Evolutionary conservation across 2,113 vertebrate genomes (phyloP).

Genomic region (Actenoides hombroni): DNA sequence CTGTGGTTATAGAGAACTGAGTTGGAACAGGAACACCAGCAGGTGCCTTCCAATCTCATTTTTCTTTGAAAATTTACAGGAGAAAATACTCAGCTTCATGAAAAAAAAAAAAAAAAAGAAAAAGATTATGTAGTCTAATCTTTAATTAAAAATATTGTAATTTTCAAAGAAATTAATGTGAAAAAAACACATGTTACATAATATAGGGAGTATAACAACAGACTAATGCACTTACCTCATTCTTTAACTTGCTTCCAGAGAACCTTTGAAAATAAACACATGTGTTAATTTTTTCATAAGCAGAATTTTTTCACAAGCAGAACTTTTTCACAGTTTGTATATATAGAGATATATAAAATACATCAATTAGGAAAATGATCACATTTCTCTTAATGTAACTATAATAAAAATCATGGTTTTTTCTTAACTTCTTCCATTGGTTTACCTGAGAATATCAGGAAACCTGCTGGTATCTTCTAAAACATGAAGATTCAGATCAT

Average conservation of each 20-base stretch:
- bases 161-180: background rate
- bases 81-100: background rate
- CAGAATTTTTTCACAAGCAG: background rate
- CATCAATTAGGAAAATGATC: background rate
- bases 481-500: background rate
- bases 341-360: background rate
- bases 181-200: background rate
- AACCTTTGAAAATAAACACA: constrained; percentile 82
- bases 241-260: constrained; percentile 96
- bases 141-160: background rate
- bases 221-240: constrained; percentile 83
- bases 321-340: background rate
- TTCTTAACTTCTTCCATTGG: background rate
- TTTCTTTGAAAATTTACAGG: background rate
- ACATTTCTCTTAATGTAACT: background rate
- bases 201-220: background rate
- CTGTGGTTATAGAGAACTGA: background rate
- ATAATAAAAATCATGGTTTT: background rate
- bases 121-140: background rate
- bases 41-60: background rate
- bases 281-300: constrained; percentile 34
- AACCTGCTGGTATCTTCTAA: background rate
- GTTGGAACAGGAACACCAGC: background rate
- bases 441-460: background rate
- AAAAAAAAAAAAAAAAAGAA: background rate